Conservation (phyloP, 2,113 vertebrate genomes). For the Forbesichthys agassizii region DNA sequence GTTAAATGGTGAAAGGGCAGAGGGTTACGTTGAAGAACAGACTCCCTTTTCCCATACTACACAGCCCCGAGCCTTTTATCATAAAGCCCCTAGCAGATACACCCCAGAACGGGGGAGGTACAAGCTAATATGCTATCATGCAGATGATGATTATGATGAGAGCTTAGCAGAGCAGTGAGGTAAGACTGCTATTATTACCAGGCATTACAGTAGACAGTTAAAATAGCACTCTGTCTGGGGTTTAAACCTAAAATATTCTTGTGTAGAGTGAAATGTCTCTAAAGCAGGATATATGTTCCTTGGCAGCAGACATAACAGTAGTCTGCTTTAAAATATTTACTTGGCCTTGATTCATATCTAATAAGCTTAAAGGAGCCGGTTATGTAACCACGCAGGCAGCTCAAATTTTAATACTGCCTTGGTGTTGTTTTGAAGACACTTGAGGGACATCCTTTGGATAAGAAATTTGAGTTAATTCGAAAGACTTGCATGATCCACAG, state of each 20-base stretch:
- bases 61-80: constrained; percentile 12
- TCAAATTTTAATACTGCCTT: constrained; percentile 62
- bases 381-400: constrained; percentile 48
- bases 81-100: not conserved
- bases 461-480: too few species aligned
- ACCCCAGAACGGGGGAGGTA: constrained; percentile 2
- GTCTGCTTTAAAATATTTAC: constrained; percentile 71
- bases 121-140: not conserved
- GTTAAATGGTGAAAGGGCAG: constrained; percentile 37
- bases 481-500: too few species aligned
- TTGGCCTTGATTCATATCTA: constrained; percentile 70
- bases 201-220: not conserved
- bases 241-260: constrained; percentile 9
- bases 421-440: constrained; percentile 56
- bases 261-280: constrained; percentile 18
- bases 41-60: not conserved
- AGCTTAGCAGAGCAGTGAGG: not conserved
- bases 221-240: constrained; percentile 19
- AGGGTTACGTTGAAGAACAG: constrained; percentile 12
- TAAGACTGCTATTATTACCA: constrained; percentile 11
- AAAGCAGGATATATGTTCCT: constrained; percentile 33
- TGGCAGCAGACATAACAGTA: constrained; percentile 59
- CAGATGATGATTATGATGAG: not conserved
- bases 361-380: constrained; percentile 64
- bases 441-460: not conserved